Conservation (phyloP, 2,888 invertebrate genomes). For the Melolontha melolontha region DNA sequence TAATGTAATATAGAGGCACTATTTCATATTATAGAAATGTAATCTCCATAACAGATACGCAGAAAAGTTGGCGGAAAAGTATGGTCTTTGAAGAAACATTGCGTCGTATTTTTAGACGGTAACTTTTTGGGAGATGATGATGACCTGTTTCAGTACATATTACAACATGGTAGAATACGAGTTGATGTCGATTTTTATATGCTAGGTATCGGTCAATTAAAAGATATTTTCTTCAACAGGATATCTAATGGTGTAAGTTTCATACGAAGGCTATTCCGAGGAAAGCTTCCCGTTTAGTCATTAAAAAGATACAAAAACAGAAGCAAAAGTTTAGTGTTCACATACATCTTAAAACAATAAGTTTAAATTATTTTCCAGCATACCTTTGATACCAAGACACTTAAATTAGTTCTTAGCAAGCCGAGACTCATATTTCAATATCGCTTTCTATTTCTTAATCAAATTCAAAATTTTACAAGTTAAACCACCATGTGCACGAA, state of each 20-base stretch:
- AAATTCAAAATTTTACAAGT: too few species aligned
- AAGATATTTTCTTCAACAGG: constrained; percentile 64
- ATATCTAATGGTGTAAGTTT: constrained; percentile 54
- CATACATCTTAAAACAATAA: too few species aligned
- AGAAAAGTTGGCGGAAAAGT: constrained; percentile 65
- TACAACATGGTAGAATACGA: constrained; percentile 65
- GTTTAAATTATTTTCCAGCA: too few species aligned
- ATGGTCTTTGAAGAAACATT: constrained; percentile 65
- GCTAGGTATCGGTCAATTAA: constrained; percentile 65
- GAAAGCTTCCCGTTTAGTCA: too few species aligned
- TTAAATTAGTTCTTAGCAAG: too few species aligned
- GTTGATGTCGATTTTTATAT: constrained; percentile 66
- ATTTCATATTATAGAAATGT: not conserved
- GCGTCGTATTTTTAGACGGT: constrained; percentile 68
- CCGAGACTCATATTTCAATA: too few species aligned
- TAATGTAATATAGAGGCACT: not conserved
- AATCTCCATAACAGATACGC: constrained; percentile 49
- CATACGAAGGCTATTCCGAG: too few species aligned
- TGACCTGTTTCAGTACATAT: constrained; percentile 66
- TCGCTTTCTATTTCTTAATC: too few species aligned
- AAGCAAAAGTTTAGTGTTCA: too few species aligned
- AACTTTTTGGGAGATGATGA: constrained; percentile 69
- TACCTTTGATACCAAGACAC: too few species aligned
- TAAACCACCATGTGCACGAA: too few species aligned
- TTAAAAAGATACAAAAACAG: too few species aligned